Evolutionary conservation across 1,140 invertebrate genomes (phyloP), one percentile per base, ranked within the genome.

Genomic region (Theocolax elegans): DNA sequence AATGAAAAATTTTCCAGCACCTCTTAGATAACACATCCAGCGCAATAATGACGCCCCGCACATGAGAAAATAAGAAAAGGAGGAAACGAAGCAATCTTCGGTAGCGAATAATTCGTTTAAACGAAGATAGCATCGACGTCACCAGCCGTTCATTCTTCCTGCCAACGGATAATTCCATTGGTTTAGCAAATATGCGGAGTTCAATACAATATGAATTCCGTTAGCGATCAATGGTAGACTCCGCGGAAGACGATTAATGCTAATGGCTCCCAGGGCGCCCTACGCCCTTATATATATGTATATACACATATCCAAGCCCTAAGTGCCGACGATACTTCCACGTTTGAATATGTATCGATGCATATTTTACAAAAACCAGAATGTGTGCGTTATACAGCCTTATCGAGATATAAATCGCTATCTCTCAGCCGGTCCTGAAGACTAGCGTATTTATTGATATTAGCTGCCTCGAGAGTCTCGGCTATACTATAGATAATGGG

Each of bases 301-400:
- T n/a, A n/a, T n/a, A n/a, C n/a, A n/a, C n/a, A 56, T n/a, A 75
- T 65, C 49, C 6, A 38, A 21, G 15, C 3, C 15, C 25, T 56
- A 25, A 38, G 49, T 54, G 63, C 49, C 12, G 42, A 9, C 54
- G 29, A 12, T 31, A 12, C 38, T 66, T 63, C n/a, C 70, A 53
- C 72, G 63, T 79, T 79, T 83, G 80, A 83, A 83, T 83, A 83
- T 83, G 79, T 83, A 83, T 83, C 77, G 76, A 76, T 72, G 80
- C 79, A 78, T 78, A 80, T 78, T 80, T 81, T 76, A 79, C 67
- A 71, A 74, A 72, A 72, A 72, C n/a, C 54, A 67, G 71, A 69
- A 73, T 70, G 70, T 60, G 66, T 54, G 38, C 25, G 19, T 12
- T n/a, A 9, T 35, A 13, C 9, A 27, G 10, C 27, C 53, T 56